phyloP scores from a whole-genome alignment of 2,888 invertebrate genomes.

The Luffia ferchaultella region DNA sequence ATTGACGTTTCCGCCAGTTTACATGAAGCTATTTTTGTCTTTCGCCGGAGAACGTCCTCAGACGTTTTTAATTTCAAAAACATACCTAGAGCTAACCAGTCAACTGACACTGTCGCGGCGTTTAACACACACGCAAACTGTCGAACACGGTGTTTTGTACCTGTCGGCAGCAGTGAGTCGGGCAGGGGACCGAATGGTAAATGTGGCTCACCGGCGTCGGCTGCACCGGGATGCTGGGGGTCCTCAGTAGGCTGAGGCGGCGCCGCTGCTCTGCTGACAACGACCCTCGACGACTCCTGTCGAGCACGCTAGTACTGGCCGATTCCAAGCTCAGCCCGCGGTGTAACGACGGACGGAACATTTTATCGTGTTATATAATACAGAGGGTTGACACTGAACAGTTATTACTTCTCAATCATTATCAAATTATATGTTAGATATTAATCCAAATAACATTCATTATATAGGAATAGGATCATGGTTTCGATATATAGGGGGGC shows the following conservation, averaged over 20 bases:
- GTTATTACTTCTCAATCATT: background rate
- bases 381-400: background rate
- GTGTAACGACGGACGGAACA: conserved; percentile 47
- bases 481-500: too few species aligned
- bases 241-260: conserved; percentile 45
- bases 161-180: conserved; percentile 61
- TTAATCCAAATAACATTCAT: too few species aligned
- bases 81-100: too few species aligned
- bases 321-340: conserved; percentile 44
- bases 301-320: conserved; percentile 32
- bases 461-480: too few species aligned
- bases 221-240: conserved; percentile 43
- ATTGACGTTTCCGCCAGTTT: too few species aligned
- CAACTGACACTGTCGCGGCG: too few species aligned
- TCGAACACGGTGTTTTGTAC: conserved; percentile 23
- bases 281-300: conserved; percentile 56
- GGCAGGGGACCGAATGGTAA: conserved; percentile 65
- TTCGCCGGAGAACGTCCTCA: too few species aligned
- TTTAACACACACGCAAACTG: background rate
- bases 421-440: background rate
- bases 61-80: too few species aligned
- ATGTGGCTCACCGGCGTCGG: conserved; percentile 64
- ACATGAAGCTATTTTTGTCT: too few species aligned
- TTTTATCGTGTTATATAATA: conserved; percentile 13
- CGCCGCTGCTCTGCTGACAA: conserved; percentile 51